These are phyloP conservation scores for Solen grandis DNA, from an alignment of 1,140 invertebrate genomes.

Conservation along the genomic window DNA sequence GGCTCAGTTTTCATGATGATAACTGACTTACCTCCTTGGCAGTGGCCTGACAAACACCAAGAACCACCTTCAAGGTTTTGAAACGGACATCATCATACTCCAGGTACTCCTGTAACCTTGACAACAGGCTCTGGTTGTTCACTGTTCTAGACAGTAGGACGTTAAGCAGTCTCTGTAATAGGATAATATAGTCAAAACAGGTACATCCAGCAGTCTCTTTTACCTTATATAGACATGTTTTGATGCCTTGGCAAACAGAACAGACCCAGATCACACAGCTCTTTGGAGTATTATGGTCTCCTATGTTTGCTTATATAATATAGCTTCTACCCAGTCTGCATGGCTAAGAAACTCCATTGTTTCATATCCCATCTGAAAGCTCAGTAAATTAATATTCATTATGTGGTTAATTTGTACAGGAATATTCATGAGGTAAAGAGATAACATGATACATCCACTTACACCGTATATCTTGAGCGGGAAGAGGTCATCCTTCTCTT, in stretches of 20 bases:
- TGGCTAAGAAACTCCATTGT: conserved; percentile 3
- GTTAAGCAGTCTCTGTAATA: conserved; percentile 80
- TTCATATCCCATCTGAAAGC: not conserved
- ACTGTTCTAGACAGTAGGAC: conserved; percentile 83
- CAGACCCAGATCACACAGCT: too few species aligned
- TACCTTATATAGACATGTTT: too few species aligned
- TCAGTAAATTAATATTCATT: not conserved
- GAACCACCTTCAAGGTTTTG: conserved; percentile 80
- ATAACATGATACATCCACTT: conserved; percentile 15
- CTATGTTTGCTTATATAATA: too few species aligned
- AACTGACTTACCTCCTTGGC: too few species aligned
- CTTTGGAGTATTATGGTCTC: too few species aligned
- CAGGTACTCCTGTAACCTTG: conserved; percentile 85
- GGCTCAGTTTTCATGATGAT: too few species aligned
- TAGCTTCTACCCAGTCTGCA: not conserved
- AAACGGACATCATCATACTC: conserved; percentile 84
- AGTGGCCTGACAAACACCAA: too few species aligned
- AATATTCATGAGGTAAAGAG: not conserved
- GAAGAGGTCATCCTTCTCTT: conserved; percentile 54
- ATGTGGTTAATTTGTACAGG: not conserved
- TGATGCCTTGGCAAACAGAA: too few species aligned
- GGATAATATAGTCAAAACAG: conserved; percentile 4
- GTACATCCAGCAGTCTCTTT: not conserved
- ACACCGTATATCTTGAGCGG: conserved; percentile 66
- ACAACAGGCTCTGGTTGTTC: conserved; percentile 82